These are phyloP conservation scores for Paratilapia polleni DNA, from an alignment of 2,113 vertebrate species.

Conservation along the genomic window DNA sequence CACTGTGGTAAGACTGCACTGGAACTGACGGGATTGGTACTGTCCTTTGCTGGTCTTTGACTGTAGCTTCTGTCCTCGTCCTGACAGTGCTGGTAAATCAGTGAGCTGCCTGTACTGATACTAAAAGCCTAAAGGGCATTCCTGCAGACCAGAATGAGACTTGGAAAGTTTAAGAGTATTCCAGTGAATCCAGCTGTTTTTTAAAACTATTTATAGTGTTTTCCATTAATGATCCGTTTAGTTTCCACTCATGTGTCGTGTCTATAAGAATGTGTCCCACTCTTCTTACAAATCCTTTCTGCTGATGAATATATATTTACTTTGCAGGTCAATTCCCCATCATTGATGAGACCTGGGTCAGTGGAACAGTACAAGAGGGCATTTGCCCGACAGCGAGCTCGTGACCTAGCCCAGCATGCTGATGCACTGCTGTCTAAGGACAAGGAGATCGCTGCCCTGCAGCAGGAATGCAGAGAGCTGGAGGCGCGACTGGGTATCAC, in stretches of 20 bases:
- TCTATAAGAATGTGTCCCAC: not conserved
- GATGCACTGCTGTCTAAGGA: conserved; percentile 92
- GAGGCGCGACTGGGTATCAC: conserved; percentile 83
- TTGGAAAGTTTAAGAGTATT: not conserved
- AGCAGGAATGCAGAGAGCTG: conserved; percentile 89
- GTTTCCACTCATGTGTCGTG: not conserved
- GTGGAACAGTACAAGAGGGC: conserved; percentile 91
- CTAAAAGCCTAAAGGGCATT: not conserved
- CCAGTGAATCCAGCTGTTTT: not conserved
- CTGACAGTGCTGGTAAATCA: not conserved
- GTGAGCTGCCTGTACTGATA: not conserved
- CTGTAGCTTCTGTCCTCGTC: not conserved
- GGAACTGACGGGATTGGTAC: not conserved
- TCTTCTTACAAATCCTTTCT: not conserved
- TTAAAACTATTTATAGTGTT: not conserved
- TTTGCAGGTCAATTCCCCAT: conserved; percentile 86
- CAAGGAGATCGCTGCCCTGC: conserved; percentile 92
- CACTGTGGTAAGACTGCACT: not conserved
- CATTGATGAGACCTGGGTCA: conserved; percentile 83
- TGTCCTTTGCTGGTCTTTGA: not conserved
- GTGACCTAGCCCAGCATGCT: conserved; percentile 92
- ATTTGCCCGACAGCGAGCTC: conserved; percentile 90
- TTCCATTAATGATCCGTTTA: not conserved
- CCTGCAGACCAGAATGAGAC: not conserved
- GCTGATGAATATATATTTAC: not conserved